Conservation (phyloP, 2,797 vertebrate genomes). For the Poecile montanus region DNA sequence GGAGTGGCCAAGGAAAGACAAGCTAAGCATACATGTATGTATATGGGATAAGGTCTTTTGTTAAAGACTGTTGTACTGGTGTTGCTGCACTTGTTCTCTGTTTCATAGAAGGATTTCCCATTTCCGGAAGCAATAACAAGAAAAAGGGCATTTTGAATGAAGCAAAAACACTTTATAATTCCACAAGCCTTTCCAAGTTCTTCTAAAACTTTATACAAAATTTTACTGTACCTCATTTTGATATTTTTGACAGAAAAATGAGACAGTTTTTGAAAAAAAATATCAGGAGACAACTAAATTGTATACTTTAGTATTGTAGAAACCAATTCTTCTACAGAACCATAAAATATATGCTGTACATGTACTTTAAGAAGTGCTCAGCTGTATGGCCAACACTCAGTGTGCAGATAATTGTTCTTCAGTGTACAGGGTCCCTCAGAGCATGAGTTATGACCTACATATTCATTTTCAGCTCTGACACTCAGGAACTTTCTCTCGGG, state of each 20-base stretch:
- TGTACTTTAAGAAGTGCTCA: not conserved
- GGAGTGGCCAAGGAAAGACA: not conserved
- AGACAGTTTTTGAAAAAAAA: not conserved
- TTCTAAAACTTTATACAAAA: conserved; percentile 3
- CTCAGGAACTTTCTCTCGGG: not conserved
- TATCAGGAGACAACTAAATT: not conserved
- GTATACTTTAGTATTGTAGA: not conserved
- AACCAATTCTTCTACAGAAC: not conserved
- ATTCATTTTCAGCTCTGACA: not conserved
- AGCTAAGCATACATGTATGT: rapidly evolving
- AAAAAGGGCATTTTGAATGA: not conserved
- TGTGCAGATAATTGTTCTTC: not conserved
- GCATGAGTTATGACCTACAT: not conserved
- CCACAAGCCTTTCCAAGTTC: not conserved
- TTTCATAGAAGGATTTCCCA: not conserved
- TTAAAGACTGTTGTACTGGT: not conserved
- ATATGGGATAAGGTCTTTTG: not conserved
- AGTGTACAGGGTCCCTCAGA: not conserved
- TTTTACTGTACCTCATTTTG: not conserved
- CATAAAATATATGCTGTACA: not conserved
- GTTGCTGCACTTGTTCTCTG: not conserved
- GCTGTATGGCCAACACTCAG: not conserved
- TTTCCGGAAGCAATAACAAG: not conserved
- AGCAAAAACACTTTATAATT: not conserved
- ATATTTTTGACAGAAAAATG: conserved; percentile 16